These are phyloP conservation scores for Dromococcyx pavoninus DNA, from an alignment of 2,797 vertebrate species.

Conservation along the genomic window DNA sequence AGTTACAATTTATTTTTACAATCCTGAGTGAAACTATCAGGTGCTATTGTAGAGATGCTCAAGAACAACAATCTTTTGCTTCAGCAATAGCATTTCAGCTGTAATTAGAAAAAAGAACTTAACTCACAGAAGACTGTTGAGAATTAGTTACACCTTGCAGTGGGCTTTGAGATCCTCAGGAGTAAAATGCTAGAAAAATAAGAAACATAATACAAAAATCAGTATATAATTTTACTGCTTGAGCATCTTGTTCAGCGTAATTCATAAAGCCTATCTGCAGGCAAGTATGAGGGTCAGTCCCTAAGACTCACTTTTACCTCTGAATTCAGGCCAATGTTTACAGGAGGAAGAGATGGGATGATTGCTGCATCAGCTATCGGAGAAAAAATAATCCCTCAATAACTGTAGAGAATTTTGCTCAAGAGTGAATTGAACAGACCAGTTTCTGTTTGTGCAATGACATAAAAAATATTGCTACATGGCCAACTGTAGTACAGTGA, in stretches of 20 bases:
- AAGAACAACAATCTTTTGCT: not conserved
- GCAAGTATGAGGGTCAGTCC: not conserved
- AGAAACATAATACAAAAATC: not conserved
- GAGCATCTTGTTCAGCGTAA: not conserved
- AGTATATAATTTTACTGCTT: not conserved
- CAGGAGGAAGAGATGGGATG: not conserved
- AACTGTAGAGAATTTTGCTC: not conserved
- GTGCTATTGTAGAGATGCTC: not conserved
- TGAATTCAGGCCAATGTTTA: not conserved
- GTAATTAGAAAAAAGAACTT: not conserved
- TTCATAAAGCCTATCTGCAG: not conserved
- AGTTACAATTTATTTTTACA: constrained; percentile 31
- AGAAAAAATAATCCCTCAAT: not conserved
- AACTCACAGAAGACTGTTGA: not conserved
- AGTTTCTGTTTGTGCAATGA: not conserved
- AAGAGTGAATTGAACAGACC: not conserved
- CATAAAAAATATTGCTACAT: not conserved
- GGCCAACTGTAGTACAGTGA: not conserved
- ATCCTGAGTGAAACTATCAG: not conserved
- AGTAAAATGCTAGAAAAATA: not conserved
- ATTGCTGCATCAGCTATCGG: not conserved
- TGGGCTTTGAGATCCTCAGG: not conserved
- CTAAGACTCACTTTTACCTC: not conserved
- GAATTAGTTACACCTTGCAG: not conserved
- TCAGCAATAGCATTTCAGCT: not conserved